Evolutionary conservation across 2,797 vertebrate genomes (phyloP).

Genomic region (Coregonus sp.): DNA sequence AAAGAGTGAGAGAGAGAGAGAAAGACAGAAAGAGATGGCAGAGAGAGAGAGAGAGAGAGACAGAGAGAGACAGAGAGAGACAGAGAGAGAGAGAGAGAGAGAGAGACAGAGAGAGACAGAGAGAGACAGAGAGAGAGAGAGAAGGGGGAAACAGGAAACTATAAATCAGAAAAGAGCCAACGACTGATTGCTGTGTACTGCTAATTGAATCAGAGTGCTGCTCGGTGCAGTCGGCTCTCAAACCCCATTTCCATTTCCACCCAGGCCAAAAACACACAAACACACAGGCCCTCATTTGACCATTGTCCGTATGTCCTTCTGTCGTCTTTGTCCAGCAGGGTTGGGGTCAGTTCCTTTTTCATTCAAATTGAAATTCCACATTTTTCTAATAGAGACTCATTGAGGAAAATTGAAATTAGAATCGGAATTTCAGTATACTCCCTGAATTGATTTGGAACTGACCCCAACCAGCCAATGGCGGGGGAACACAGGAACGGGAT

Average conservation of each 20-base stretch:
- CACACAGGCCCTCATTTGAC: not conserved
- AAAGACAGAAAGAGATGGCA: not conserved
- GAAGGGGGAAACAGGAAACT: not conserved
- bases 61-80: no score
- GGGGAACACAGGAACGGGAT: not conserved
- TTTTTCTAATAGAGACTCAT: no score
- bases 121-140: not conserved
- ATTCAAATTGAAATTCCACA: not conserved
- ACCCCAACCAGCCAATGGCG: not conserved
- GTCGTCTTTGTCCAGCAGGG: not conserved
- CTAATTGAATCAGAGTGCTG: constrained; percentile 90
- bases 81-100: not conserved
- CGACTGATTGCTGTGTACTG: constrained; percentile 86
- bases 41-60: not conserved
- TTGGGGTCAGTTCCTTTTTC: not conserved
- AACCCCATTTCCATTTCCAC: constrained; percentile 61
- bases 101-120: not conserved
- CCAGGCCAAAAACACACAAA: constrained; percentile 43
- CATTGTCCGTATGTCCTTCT: not conserved
- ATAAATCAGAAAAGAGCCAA: constrained; percentile 22
- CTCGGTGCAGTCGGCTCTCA: constrained; percentile 72
- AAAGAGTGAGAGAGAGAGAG: not conserved
- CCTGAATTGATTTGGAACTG: not conserved
- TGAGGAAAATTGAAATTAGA: not conserved
- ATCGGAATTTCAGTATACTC: not conserved